These are phyloP conservation scores for Campoletis sonorensis DNA, from an alignment of 1,140 invertebrate species.

Conservation along the genomic window DNA sequence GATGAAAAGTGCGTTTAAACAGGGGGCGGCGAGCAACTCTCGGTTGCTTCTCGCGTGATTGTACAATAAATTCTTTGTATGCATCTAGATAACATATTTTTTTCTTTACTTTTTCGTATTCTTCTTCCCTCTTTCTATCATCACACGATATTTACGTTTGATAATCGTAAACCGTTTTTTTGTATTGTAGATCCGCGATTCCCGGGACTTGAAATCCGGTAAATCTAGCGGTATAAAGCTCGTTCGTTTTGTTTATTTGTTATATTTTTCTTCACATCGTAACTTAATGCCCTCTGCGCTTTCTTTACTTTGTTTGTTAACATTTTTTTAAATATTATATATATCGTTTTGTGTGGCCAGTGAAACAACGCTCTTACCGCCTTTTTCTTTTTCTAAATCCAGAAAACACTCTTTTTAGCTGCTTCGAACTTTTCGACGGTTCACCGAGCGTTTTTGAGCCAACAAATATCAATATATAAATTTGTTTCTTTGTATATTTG, in stretches of 20 bases:
- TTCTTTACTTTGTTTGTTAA: slow-evolving; percentile 28
- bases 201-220: slow-evolving; percentile 34
- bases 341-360: slow-evolving; percentile 14
- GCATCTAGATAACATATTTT: slow-evolving; percentile 51
- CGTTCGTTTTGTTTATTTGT: slow-evolving; percentile 59
- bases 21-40: slow-evolving; percentile 43
- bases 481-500: slow-evolving; percentile 1
- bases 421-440: not conserved
- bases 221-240: slow-evolving; percentile 66
- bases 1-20: slow-evolving; percentile 48
- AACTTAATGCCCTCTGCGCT: slow-evolving; percentile 71
- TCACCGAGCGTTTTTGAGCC: not conserved
- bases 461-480: not conserved
- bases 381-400: slow-evolving; percentile 7
- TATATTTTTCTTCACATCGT: slow-evolving; percentile 45
- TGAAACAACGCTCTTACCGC: not conserved
- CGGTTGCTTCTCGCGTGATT: slow-evolving; percentile 53
- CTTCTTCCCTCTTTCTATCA: slow-evolving; percentile 15
- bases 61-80: slow-evolving; percentile 48
- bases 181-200: slow-evolving; percentile 55
- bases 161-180: slow-evolving; percentile 46
- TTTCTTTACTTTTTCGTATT: not conserved
- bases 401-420: slow-evolving; percentile 16
- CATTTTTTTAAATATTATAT: slow-evolving; percentile 33
- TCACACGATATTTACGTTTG: no score